Evolutionary conservation across 2,888 invertebrate species (phyloP).

Genomic region (Cybosia mesomella): DNA sequence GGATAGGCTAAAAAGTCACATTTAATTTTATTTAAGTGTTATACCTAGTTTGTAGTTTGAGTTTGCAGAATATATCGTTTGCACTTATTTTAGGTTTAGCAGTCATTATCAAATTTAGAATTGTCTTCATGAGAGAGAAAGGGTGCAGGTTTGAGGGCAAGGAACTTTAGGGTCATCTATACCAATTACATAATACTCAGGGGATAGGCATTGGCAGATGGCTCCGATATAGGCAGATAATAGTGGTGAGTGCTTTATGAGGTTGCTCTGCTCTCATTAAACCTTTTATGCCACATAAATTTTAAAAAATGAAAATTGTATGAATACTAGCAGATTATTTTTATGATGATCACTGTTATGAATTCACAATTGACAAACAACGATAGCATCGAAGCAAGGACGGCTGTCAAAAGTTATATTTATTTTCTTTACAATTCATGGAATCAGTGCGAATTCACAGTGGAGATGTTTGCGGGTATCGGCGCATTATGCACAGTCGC

Average conservation of each 20-base stretch:
- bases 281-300: background rate
- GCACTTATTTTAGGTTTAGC: background rate
- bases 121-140: background rate
- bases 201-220: background rate
- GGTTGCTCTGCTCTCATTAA: background rate
- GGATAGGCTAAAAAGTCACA: background rate
- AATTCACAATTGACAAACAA: conserved; percentile 79
- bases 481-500: conserved; percentile 71
- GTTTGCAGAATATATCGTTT: background rate
- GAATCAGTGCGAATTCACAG: conserved; percentile 81
- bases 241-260: background rate
- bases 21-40: background rate
- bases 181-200: background rate
- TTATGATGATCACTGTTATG: conserved; percentile 63
- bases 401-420: conserved; percentile 86
- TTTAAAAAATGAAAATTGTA: conserved; percentile 25
- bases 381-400: conserved; percentile 78
- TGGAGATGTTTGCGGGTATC: conserved; percentile 80
- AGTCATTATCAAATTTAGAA: background rate
- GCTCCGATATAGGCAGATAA: background rate
- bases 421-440: conserved; percentile 86
- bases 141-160: background rate
- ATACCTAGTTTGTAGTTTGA: background rate
- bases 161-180: background rate
- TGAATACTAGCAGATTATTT: conserved; percentile 52